Evolutionary conservation across 1,140 invertebrate species (phyloP), one percentile per base, ranked within the genome.

Genomic region (Drosophila nebulosa): DNA sequence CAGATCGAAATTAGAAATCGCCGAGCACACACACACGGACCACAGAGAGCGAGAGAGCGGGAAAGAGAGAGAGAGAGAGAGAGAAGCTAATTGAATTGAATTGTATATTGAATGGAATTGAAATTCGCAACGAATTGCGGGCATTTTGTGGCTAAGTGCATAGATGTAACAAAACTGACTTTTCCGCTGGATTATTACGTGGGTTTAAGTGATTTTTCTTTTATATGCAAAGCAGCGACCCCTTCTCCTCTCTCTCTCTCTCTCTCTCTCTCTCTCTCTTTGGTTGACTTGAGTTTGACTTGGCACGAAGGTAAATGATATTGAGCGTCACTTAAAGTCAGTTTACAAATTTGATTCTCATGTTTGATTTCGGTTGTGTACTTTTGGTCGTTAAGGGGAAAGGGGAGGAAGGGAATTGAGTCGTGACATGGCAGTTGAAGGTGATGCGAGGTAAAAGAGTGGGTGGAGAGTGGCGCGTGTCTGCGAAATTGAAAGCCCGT

Each of bases 271-370:
- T 4, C 14, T 42, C 7, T 21, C 14, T 46, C 14, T 18, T 3
- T 46, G 39, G 39, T 46, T 46, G 39, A 46, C 39, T 46, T 46
- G 16, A 46, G 10, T 46, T 21, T 46, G 39, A 46, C 39, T 21
- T 46, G 16, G 16, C 80, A 86, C 77, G 79, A 67, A 52, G 63
- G 46, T 18, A 55, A 64, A 66, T 69, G 62, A 78, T 78, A 64
- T 73, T 72, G 60, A 65, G 78, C 85, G 83, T 64, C 78, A 88
- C 78, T 88, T 88, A 69, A 57, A 53, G 56, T 72, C 68, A 89
- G 84, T 88, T 88, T 88, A 88, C 83, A 88, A 88, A 88, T 88
- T 88, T 88, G 83, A 83, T 89, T 88, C 88, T 88, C 79, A 79
- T 88, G 83, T 88, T 88, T 89, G 84, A 88, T 86, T 86, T 86